Base-by-base conservation (phyloP, 2,888 invertebrate genomes). In the Cephus nigrinus region DNA sequence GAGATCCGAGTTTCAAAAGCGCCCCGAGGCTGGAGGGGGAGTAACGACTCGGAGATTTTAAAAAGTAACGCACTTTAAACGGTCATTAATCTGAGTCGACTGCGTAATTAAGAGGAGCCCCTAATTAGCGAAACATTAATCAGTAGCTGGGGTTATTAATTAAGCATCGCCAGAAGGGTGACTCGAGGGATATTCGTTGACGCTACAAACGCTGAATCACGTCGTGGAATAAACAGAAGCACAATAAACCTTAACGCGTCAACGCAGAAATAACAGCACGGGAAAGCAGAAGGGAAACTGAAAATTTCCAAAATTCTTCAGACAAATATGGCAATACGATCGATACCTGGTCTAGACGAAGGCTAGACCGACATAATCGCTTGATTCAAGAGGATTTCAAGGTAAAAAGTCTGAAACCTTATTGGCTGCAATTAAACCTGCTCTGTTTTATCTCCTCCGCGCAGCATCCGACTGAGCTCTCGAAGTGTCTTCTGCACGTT, bases 381-480 rank as follows among this genome's bases (percentile, higher is more conserved):
- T 84, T 85, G 86, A 86, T 86, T 87, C 85, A 86, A 85, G 87
- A 85, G 85, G 85, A 84, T 85, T 85, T 82, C 78, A 76, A 76
- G 80, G 78, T 79, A 80, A 72, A 81, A 75, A 80, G 80, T 80
- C 84, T 80, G 80, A 77, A 80, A 80, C 81, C 80, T 83, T 80
- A 81, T 80, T 82, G 80, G 83, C 84, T 86, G 85, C 85, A 86
- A 88, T 86, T 86, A 88, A 82, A 82, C 84, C 82, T 84, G 77
- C 80, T 82, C 84, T 81, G 87, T 88, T 89, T 90, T 90, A 90
- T 90, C 90, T 89, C 83, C 83, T 75, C 82, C 83, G 82, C 87
- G 87, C 89, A 90, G 89, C 83, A 82, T 76, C 80, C 80, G 78
- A 79, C 80, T 80, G 80, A 69, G 76, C 69, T 78, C 76, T 35